Base-by-base conservation (phyloP, 1,140 invertebrate species). In the Pseudomyrmex flavicornis region DNA sequence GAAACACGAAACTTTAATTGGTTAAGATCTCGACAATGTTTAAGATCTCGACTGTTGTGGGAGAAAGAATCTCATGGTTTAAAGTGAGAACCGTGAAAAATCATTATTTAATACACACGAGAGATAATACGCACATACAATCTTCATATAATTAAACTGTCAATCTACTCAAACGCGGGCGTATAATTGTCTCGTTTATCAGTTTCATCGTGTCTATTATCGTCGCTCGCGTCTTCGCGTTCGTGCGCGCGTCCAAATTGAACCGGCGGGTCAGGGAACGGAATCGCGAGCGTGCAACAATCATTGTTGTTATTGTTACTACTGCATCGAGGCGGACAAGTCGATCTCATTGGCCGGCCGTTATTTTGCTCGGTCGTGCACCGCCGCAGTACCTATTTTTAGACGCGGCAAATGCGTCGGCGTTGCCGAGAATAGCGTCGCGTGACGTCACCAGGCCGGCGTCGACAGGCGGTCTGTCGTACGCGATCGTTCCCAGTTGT, bases 391-490 rank as follows among this genome's bases (percentile, higher is more conserved):
- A 7, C 72, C 83, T 91, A 92, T 90, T 91, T 88, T 89, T 91
- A 90, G 77, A 48, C 69, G 26, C 50, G 73, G 84, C 70, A 77
- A 89, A 91, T 86, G 87, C 91, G 86, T 89, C 80, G 87, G 80
- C 82, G 88, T 88, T 84, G 86, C 87, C 90, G 75, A 86, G 86
- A 92, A 91, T 92, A 92, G 91, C 86, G 70, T 92, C 84, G 89
- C 87, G 85, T 92, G 89, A 92, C 91, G 91, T 92, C 91, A 92
- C 82, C 44, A n/a, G 20, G 70, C 52, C 76, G 52, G 79, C 79
- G 90, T 90, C 91, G 89, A 91, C 89, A 89, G 83, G 87, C 88
- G 80, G 90, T 92, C 90, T 88, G 85, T 88, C 90, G 90, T 85
- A 90, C 82, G 84, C 82, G 87, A 91, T 90, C 85, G 86, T 91